Evolutionary conservation across 2,113 vertebrate genomes (phyloP).

Genomic region (Donacobius atricapilla): DNA sequence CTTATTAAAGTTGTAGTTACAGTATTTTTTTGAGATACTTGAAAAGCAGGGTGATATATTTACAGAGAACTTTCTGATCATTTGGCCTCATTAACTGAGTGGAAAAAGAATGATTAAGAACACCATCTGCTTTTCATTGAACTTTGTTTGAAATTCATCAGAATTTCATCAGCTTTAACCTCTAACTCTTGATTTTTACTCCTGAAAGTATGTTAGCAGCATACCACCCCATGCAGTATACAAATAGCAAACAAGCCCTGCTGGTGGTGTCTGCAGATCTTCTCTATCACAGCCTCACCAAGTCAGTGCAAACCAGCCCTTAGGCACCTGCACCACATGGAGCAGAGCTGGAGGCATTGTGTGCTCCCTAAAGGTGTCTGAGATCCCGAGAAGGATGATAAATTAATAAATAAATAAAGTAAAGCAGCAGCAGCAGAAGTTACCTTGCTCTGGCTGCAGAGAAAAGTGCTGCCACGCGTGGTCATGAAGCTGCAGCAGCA

Average conservation of each 20-base stretch:
- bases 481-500: not conserved
- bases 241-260: not conserved
- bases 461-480: fast-evolving
- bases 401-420: no score
- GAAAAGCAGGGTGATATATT: not conserved
- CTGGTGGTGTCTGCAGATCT: not conserved
- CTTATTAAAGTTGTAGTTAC: not conserved
- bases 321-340: fast-evolving
- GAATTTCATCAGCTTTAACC: not conserved
- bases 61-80: slow-evolving; percentile 2
- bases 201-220: not conserved
- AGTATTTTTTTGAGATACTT: not conserved
- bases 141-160: not conserved
- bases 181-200: not conserved
- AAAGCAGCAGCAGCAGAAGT: not conserved
- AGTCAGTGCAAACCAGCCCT: not conserved
- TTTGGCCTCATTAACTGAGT: not conserved
- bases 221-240: not conserved
- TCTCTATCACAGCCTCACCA: not conserved
- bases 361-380: not conserved
- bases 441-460: not conserved
- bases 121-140: not conserved
- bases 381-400: not conserved
- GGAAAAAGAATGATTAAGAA: slow-evolving; percentile 2
- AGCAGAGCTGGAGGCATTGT: fast-evolving